phyloP scores from a whole-genome alignment of 2,797 vertebrate genomes.

The Sebastes vulpes region DNA sequence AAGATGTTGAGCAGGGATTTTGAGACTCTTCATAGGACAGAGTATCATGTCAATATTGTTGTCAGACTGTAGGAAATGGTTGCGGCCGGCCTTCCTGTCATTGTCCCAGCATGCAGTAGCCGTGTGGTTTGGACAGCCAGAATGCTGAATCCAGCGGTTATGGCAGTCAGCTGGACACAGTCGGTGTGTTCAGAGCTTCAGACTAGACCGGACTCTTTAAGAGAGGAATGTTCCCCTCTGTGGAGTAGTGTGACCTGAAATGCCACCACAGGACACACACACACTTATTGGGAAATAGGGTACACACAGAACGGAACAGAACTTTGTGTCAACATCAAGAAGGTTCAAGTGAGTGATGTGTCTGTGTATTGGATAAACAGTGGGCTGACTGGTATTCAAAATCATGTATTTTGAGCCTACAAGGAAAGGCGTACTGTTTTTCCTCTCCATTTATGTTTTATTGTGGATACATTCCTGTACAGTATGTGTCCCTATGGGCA shows the following conservation, averaged over 20 bases:
- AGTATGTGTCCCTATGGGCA: not conserved
- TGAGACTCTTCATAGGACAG: not conserved
- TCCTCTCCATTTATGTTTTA: not conserved
- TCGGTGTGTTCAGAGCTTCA: slow-evolving; percentile 21
- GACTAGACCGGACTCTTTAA: slow-evolving; percentile 34
- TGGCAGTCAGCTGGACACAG: slow-evolving; percentile 52
- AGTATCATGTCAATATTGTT: slow-evolving; percentile 6
- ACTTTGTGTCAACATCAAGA: slow-evolving; percentile 4
- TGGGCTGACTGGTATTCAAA: not conserved
- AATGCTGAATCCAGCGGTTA: slow-evolving; percentile 56
- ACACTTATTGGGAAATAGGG: not conserved
- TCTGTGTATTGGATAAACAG: not conserved
- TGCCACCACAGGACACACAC: slow-evolving; percentile 17
- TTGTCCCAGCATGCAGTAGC: slow-evolving; percentile 55
- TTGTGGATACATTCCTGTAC: not conserved
- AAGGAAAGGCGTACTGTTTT: not conserved
- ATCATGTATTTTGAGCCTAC: not conserved
- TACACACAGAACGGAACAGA: not conserved
- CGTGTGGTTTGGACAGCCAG: slow-evolving; percentile 44
- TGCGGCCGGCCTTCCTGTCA: slow-evolving; percentile 58
- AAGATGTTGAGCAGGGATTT: not conserved
- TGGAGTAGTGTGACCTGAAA: slow-evolving; percentile 48
- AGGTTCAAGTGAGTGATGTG: not conserved
- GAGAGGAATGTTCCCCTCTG: slow-evolving; percentile 68
- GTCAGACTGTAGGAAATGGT: slow-evolving; percentile 52